Base-by-base conservation (phyloP, 1,140 invertebrate genomes). In the Aphidius gifuensis region DNA sequence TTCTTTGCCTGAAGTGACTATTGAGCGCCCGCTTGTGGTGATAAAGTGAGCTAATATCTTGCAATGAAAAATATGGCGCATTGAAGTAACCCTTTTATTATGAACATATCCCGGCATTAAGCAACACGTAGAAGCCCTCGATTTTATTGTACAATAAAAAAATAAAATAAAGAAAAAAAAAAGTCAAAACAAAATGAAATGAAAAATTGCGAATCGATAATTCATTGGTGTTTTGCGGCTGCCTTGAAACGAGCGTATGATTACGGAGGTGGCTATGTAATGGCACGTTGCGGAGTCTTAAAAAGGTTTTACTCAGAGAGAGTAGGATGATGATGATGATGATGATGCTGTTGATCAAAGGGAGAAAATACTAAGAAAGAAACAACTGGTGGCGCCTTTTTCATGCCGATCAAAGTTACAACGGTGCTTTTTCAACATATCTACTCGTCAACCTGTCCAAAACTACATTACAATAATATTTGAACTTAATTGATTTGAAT, bases 171-270 rank as follows among this genome's bases (percentile, higher is more conserved):
- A 54, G 53, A 58, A 61, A 56, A 62, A 63, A 61, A 43, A 47
- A 58, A 62, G 43, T 38, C 8, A 21, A n/a, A 43, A 55, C 9
- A 46, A 65, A 58, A 46, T 49, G 43, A 60, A 45, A 64, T 61
- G 66, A 61, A 60, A 66, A 64, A 46, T 68, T 65, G 51, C 43
- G 61, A 71, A 71, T 71, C 69, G 69, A 70, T 69, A 66, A 70
- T 69, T 65, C 64, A 65, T 65, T 58, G 59, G 54, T 46, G 53
- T 60, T 56, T 47, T 64, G 46, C 39, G 49, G 32, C 50, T 63
- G 65, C 61, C 47, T 55, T 63, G 64, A 68, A 71, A 72, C 68
- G 69, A 71, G 69, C 66, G 71, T 64, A 67, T 68, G 71, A 72
- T 72, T 72, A 72, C 58, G 65, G 57, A 59, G 58, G 63, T 47